Percentiles rank a stretch among this genome's conserved stretches.
Conservation (phyloP, 2,888 invertebrate species). For the Dioctria rufipes region DNA sequence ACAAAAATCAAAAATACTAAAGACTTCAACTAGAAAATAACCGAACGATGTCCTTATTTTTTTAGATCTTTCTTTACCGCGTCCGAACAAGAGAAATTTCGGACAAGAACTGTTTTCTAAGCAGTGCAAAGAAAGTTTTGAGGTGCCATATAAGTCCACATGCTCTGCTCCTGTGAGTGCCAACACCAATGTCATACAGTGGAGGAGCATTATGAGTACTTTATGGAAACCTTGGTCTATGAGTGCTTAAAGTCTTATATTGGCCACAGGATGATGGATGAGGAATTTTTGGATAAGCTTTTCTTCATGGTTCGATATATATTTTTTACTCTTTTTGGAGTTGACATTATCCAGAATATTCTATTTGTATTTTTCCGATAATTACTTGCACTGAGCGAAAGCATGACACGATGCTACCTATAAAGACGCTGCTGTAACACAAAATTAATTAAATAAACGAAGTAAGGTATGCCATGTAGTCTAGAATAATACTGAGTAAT, state of each 20-base stretch:
- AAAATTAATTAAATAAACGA: neutral
- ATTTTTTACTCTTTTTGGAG: neutral
- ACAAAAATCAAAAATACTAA: no score
- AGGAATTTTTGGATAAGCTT: slow-evolving; percentile 14
- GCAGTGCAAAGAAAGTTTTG: slow-evolving; percentile 34
- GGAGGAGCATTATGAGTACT: neutral
- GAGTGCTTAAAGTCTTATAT: slow-evolving; percentile 16
- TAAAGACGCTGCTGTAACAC: neutral
- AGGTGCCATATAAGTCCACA: slow-evolving; percentile 2
- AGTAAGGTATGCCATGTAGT: no score
- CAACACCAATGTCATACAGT: neutral
- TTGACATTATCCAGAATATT: neutral
- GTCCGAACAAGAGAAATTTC: slow-evolving; percentile 60
- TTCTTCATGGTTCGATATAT: neutral
- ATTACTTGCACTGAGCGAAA: slow-evolving; percentile 17
- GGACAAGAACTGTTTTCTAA: slow-evolving; percentile 59
- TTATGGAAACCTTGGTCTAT: neutral
- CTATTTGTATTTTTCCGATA: slow-evolving; percentile 21
- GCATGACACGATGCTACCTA: neutral
- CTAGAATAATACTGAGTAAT: no score
- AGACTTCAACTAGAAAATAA: neutral
- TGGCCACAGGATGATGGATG: slow-evolving; percentile 42
- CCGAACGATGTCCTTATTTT: neutral
- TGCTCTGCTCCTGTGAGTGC: neutral
- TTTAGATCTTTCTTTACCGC: slow-evolving; percentile 21